Conservation (phyloP, 2,797 vertebrate species). For the Hylomyscus alleni region DNA sequence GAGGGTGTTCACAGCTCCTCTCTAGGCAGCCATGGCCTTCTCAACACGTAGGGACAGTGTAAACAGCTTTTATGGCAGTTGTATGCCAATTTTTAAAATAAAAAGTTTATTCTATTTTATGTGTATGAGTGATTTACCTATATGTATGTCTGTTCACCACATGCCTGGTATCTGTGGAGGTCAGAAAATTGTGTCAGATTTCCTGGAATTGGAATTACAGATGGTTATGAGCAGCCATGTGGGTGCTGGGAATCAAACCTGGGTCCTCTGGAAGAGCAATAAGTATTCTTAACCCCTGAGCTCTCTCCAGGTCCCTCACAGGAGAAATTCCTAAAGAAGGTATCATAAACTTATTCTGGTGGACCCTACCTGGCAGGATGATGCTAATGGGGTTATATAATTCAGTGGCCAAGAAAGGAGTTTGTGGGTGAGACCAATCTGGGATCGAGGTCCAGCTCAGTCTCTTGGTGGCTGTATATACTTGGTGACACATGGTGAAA, state of each 20-base stretch:
- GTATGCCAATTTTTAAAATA: neutral
- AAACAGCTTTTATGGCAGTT: neutral
- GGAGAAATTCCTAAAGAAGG: neutral
- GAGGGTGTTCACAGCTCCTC: neutral
- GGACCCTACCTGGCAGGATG: neutral
- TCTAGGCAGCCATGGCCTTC: neutral
- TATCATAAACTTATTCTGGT: no score
- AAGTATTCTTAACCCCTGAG: neutral
- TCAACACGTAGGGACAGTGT: no score
- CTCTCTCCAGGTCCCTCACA: neutral
- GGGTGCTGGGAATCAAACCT: neutral
- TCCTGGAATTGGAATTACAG: neutral
- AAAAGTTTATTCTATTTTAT: neutral
- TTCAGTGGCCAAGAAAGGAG: neutral
- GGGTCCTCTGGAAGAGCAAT: neutral
- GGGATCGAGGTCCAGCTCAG: neutral
- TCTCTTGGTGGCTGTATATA: neutral
- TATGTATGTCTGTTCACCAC: neutral
- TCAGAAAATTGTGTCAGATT: neutral
- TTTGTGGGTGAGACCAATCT: neutral
- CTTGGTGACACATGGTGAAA: neutral
- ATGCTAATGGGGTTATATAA: neutral
- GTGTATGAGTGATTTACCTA: neutral
- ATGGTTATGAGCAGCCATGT: neutral
- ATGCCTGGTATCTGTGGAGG: neutral